Percentiles rank a stretch among this genome's conserved stretches.
Evolutionary conservation across 2,888 invertebrate genomes (phyloP).

Genomic region (Metallyticus violacea): DNA sequence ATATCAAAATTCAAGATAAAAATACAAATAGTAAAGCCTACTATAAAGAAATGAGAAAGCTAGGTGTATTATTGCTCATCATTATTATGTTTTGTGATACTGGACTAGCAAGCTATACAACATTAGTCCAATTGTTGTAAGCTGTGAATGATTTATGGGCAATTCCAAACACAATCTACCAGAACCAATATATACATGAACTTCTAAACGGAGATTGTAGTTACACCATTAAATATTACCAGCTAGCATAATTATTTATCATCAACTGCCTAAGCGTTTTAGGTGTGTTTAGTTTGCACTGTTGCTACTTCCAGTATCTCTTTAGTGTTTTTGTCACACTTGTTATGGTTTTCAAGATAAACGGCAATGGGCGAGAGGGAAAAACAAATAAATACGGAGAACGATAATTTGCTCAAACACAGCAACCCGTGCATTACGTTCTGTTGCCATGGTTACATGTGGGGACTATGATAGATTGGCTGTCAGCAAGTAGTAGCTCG

Average conservation of each 20-base stretch:
- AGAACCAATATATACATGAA: neutral
- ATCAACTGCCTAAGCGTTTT: neutral
- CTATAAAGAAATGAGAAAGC: too few relatives aligned
- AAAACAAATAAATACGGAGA: neutral
- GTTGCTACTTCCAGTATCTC: neutral
- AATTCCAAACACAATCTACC: neutral
- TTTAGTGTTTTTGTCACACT: neutral
- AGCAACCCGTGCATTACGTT: neutral
- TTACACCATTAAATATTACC: neutral
- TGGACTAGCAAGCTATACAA: too few relatives aligned
- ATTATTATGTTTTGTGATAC: too few relatives aligned
- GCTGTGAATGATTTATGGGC: neutral
- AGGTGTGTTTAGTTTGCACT: neutral
- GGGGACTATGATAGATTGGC: neutral
- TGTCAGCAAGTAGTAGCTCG: neutral
- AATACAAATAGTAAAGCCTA: too few relatives aligned
- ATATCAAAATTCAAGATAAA: too few relatives aligned
- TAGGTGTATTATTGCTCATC: too few relatives aligned
- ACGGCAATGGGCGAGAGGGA: neutral
- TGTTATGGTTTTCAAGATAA: neutral
- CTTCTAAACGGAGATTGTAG: neutral
- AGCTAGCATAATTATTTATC: neutral
- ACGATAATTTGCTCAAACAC: neutral
- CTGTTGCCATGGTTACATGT: neutral
- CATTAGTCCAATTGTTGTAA: neutral